Percentiles rank a stretch among this genome's conserved stretches.
These are phyloP conservation scores for Micrasema longulum DNA, from an alignment of 1,140 invertebrate genomes.

Conservation along the genomic window DNA sequence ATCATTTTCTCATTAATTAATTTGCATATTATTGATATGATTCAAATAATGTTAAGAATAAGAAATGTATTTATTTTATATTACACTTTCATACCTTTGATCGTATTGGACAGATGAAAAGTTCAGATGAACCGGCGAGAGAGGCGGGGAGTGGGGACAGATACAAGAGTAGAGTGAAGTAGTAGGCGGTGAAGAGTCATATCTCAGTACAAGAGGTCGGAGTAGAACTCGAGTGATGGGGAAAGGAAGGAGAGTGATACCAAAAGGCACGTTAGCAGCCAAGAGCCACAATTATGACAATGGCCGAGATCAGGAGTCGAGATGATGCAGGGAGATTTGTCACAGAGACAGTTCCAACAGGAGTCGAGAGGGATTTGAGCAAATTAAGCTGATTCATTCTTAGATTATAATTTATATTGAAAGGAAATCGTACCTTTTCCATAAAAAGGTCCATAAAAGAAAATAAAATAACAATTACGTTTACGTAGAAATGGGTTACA, in stretches of 20 bases:
- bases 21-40: no score
- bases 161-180: neutral
- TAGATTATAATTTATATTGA: no score
- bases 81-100: constrained; percentile 5
- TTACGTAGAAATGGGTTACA: no score
- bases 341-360: no score
- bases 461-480: no score
- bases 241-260: constrained; percentile 29
- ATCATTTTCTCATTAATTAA: no score
- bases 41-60: no score
- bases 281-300: constrained; percentile 15
- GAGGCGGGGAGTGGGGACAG: neutral
- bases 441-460: no score
- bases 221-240: constrained; percentile 21
- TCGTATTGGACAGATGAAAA: neutral
- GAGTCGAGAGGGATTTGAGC: no score
- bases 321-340: constrained; percentile 2
- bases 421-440: no score
- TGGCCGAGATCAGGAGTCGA: neutral
- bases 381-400: no score
- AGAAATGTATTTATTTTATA: no score
- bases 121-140: neutral
- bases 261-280: constrained; percentile 21
- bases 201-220: neutral
- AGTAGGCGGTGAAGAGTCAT: neutral